Conservation (phyloP, 2,113 vertebrate genomes). For the Sebastes fasciatus region DNA sequence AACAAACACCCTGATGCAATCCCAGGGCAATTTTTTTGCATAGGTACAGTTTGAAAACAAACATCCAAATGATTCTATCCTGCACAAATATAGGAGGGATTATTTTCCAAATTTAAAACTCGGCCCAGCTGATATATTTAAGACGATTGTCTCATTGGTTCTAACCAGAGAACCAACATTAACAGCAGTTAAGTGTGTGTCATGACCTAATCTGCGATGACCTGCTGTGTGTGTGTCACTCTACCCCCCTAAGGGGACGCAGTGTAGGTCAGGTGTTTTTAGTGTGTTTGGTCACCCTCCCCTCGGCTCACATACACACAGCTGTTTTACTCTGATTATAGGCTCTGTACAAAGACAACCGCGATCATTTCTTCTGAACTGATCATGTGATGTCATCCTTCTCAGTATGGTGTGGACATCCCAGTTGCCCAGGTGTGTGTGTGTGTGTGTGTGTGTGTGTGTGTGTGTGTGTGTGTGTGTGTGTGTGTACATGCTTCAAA, state of each 20-base stretch:
- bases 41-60: constrained; percentile 54
- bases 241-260: constrained; percentile 35
- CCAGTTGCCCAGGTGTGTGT: constrained; percentile 50
- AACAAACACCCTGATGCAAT: constrained; percentile 79
- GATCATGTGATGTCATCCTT: constrained; percentile 65
- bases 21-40: constrained; percentile 65
- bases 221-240: constrained; percentile 58
- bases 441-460: constrained; percentile 11
- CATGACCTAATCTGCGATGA: constrained; percentile 70
- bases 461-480: constrained; percentile 36
- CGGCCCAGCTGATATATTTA: constrained; percentile 23
- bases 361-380: constrained; percentile 46
- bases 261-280: constrained; percentile 63
- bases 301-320: constrained; percentile 62
- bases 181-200: constrained; percentile 49
- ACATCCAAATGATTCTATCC: constrained; percentile 35
- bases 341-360: constrained; percentile 43
- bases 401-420: constrained; percentile 49
- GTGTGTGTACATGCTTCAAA: constrained; percentile 8
- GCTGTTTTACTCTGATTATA: constrained; percentile 74
- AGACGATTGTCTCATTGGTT: constrained; percentile 8
- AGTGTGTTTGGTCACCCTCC: constrained; percentile 43
- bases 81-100: constrained; percentile 20
- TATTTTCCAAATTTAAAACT: constrained; percentile 18
- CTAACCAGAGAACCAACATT: constrained; percentile 18